Base-by-base conservation (phyloP, 2,888 invertebrate genomes). In the Euphydryas editha region DNA sequence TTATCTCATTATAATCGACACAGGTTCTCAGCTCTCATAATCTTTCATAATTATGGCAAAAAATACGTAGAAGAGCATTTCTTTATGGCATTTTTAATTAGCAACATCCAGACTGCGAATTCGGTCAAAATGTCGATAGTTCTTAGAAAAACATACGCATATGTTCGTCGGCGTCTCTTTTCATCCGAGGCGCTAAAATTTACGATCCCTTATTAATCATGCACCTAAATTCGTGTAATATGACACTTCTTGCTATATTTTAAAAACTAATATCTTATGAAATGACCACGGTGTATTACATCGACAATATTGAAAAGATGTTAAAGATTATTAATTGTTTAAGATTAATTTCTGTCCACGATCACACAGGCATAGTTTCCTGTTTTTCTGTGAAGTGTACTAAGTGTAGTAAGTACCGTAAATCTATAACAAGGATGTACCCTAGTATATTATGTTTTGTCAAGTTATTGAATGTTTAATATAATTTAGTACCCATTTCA, bases 181-280 rank as follows among this genome's bases (percentile, higher is more conserved):
- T 78, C 75, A 62, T 58, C 70, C 70, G 72, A 72, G 76, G 79
- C 76, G 74, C 76, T 76, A 81, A 78, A 79, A 88, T 90, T 90
- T 88, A 90, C 83, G 83, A 77, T 69, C 73, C 69, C 73, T 78
- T 85, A 87, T 88, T 87, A 83, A 88, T 90, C 87, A 84, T 84
- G 81, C 65, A 37, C 62, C 59, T 68, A 67, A 72, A 72, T 75
- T 71, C 68, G 67, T 69, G 69, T 67, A 68, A 73, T 73, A 59
- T 67, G 73, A 71, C 71, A 65, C 59, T 65, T 49, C 62, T 69
- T 57, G 60, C 69, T 61, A 65, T 46, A 49, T 62, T 70, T 68
- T 68, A 62, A 54, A 61, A 67, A 54, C 58, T 63, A 56, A 60
- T 64, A 39, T 67, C 44, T 47, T 39, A 13, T 18, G 47, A 44